Base-by-base conservation (phyloP, 2,797 vertebrate genomes). In the Vespertilio murinus region DNA sequence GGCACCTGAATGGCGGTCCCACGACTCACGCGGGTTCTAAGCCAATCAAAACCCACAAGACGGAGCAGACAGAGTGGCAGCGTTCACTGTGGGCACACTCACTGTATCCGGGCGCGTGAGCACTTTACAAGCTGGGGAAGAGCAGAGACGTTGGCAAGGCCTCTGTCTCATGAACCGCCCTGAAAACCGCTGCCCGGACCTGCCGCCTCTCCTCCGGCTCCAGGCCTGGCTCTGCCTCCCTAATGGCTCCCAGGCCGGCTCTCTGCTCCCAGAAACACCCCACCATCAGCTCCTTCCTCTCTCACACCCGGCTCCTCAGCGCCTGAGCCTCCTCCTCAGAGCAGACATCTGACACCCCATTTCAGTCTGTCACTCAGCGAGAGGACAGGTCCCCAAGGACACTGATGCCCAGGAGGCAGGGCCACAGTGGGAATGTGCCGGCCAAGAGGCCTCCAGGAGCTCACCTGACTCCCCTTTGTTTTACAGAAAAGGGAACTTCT, bases 1-100 rank as follows among this genome's bases (percentile, higher is more conserved):
- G 23, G 47, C 23, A 4, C 8, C 40, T 0, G 6, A 28, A 22
- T 0, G 12, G 56, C 61, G 40, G 40, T 5, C 40, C n/a, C n/a
- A n/a, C 64, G 64, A 54, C 35, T 18, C 11, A 8, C 7, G 12
- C 1, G 35, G 33, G 23, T 54, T 52, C 54, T 35, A 83, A n/a
- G 18, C 61, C 80, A 61, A 73, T 20, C 16, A 22, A n/a, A 2
- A 54, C 30, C 52, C 11, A 20, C 69, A 64, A 47, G 22, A 80
- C 0, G 38, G 42, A n/a, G 47, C 52, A 38, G 38, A 54, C 25
- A 61, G 28, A n/a, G 59, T 12, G 2, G n/a, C 1, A 12, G 61
- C 35, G 40, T 79, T 73, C 18, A 7, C 45, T 71, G 4, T 20
- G 14, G 33, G 38, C n/a, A 14, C 18, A 33, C 47, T 49, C 17